These are phyloP conservation scores for Epizoanthus ramosus DNA, from an alignment of 92 coral and sea anemone species.

Conservation along the genomic window DNA sequence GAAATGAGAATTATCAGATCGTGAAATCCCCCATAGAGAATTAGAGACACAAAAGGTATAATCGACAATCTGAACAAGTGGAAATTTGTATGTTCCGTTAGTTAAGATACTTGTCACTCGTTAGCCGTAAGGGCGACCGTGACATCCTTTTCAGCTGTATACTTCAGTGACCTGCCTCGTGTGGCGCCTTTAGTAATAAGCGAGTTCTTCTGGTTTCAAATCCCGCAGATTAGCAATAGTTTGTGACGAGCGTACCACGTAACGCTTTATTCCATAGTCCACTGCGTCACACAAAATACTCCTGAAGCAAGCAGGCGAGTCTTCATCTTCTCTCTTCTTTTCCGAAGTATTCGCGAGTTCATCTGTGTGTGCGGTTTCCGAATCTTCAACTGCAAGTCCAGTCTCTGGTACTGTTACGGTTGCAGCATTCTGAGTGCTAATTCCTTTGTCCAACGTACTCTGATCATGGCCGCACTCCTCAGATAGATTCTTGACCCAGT, in stretches of 20 bases:
- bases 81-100: too few species aligned
- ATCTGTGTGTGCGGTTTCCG: neutral
- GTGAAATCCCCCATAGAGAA: too few species aligned
- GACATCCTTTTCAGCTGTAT: too few species aligned
- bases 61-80: too few species aligned
- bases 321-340: neutral
- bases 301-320: neutral
- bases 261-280: constrained; percentile 62
- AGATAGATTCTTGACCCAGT: neutral
- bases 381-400: neutral
- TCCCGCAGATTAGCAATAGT: constrained; percentile 86
- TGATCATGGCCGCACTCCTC: neutral
- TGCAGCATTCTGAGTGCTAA: neutral
- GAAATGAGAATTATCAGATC: too few species aligned
- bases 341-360: neutral
- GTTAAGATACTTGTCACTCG: too few species aligned
- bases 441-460: neutral
- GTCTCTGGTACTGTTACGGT: neutral
- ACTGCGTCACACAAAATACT: neutral
- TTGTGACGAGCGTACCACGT: constrained; percentile 83
- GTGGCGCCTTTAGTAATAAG: neutral
- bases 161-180: too few species aligned
- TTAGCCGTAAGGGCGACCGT: too few species aligned
- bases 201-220: constrained; percentile 77
- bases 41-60: too few species aligned